Base-by-base conservation (phyloP, 2,888 invertebrate species). In the Noctua fimbriata region DNA sequence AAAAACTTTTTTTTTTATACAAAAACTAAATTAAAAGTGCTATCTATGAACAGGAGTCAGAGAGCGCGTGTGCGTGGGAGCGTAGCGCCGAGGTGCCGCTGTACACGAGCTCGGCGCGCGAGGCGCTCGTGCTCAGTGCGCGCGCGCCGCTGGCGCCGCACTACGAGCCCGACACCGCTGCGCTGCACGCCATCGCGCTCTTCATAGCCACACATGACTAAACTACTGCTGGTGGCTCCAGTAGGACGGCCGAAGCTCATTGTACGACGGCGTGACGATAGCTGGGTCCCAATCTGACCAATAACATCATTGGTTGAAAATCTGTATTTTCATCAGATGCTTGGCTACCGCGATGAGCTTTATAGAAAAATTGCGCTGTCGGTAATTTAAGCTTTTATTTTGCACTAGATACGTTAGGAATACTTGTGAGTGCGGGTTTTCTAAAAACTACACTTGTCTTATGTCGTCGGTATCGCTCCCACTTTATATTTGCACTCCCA, bases 181-280 rank as follows among this genome's bases (percentile, higher is more conserved):
- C 90, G 58, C 92, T 95, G 60, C 91, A 96, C 91, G 94, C 95
- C 1, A 87, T 94, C 69, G 96, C 96, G 3, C 91, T 96, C 2
- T 93, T 91, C 81, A 89, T 96, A 7, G 94, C 95, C 52, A 90
- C 93, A 0, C 69, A 91, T n/a, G 90, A 93, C 72, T 93, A 74
- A 52, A 24, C 28, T 21, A n/a, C 58, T n/a, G 32, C 16, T 63
- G 6, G 28, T 28, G 28, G 7, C 7, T 7, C 28, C 28, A 18
- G 28, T 7, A 2, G 16, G 18, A 32, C 18, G 32, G 9, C 18
- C 18, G 63, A 63, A 32, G 32, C 18, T 32, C 32, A 63, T 10
- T 63, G 60, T 60, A 28, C 36, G 60, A 60, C 18, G 21, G 9
- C 21, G 9, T 63, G 63, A 32, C 10, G 21, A 63, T 21, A 10